Base-by-base conservation (phyloP, 1,140 invertebrate species). In the Formica exsecta region DNA sequence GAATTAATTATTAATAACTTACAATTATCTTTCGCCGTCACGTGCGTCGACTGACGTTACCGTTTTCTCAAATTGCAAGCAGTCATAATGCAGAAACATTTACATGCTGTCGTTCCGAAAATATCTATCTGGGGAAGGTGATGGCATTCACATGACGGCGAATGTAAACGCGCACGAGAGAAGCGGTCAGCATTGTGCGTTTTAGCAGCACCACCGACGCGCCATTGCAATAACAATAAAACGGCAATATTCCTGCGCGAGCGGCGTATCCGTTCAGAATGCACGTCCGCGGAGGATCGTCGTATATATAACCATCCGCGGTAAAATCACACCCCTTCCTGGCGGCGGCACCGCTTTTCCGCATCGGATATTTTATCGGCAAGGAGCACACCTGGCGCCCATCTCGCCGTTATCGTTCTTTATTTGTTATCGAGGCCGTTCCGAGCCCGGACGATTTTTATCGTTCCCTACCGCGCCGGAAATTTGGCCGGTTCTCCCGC, bases 211-310 rank as follows among this genome's bases (percentile, higher is more conserved):
- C 68, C 29, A 32, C 64, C 64, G 68, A 76, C 51, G 65, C 57
- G 80, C 71, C 76, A 59, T 44, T 64, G 89, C 71, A 90, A 89
- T 91, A 91, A 91, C 87, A 81, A 54, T 88, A 86, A 89, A 90
- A 89, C 70, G 66, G 85, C 83, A 86, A 89, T 90, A 90, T 89
- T 90, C 77, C 81, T 71, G 54, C 44, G 87, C 76, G 54, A 87
- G 75, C 36, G 48, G 68, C 29, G 44, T 87, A 83, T 81, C 19
- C 36, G 59, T 32, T 51, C 22, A 57, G 76, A 84, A 87, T 84
- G 75, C 76, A 57, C 68, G 71, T 76, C 36, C 70, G 41, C 32
- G 41, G 29, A 65, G 65, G 73, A 85, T 71, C 51, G 32, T 29
- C 44, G 19, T 38, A 68, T 57, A 62, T 75, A 75, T 85, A 80